Evolutionary conservation across 2,888 invertebrate genomes (phyloP), one percentile per base, ranked within the genome.

Genomic region (Lasioglossum leucozonium): DNA sequence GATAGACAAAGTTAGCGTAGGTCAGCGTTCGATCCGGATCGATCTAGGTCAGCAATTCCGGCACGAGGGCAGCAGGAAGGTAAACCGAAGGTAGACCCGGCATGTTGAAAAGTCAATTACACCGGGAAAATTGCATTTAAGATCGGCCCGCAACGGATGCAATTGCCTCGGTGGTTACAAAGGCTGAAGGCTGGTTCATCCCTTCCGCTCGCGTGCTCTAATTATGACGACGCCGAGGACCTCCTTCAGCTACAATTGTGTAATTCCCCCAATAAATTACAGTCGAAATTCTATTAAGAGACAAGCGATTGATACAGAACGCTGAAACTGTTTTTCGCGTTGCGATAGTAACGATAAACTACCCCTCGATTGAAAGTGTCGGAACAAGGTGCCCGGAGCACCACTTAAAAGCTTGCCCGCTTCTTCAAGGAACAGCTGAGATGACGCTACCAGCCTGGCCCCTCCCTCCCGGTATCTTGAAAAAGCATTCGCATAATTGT

Each of bases 101-200:
- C 82, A 88, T 34, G 82, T 86, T 81, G 86, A 84, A 51, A 88
- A 88, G 88, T 88, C 89, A 88, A 88, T 89, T 89, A 89, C 75
- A 84, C 79, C 85, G 74, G 75, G 87, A 89, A 88, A 89, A 89
- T 89, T 88, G 85, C 88, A 87, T 88, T 89, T 81, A 89, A 89
- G 88, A 84, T 84, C 85, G 81, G 77, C 88, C 89, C 89, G 82
- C 81, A 87, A 85, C 85, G 80, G 88, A 90, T 91, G 91, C 91
- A 91, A 91, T 91, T 90, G 91, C 84, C 91, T 86, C 73, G 84
- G 88, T 71, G 88, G 90, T 85, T 88, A 89, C 91, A 91, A 90
- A 91, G 90, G 91, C 84, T 81, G 73, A 71, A 77, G 69, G 65
- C 62, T 40, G 71, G 79, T 67, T 65, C 79, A 72, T 72, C 81